These are phyloP conservation scores for Stenodema calcarata DNA, from an alignment of 2,888 invertebrate species.

Conservation along the genomic window DNA sequence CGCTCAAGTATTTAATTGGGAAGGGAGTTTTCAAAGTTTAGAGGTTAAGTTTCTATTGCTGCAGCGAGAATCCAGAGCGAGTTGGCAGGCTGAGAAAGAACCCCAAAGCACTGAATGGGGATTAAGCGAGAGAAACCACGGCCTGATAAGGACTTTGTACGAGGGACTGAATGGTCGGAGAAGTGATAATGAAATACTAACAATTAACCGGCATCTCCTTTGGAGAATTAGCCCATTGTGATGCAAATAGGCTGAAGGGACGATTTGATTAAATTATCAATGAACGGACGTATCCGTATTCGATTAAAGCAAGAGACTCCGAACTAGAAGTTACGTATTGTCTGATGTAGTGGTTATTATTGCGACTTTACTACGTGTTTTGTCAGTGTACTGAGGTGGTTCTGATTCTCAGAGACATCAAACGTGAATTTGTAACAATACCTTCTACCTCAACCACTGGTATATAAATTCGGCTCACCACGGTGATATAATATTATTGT, in stretches of 20 bases:
- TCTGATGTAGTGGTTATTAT: not conserved
- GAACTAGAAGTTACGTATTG: not conserved
- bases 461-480: no score
- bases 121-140: not conserved
- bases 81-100: not conserved
- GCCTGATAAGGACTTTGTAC: conserved; percentile 19
- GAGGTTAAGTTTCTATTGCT: conserved; percentile 9
- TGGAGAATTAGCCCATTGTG: conserved; percentile 24
- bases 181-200: conserved; percentile 47
- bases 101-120: not conserved
- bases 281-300: conserved; percentile 10
- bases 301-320: not conserved
- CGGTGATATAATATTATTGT: no score
- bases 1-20: conserved; percentile 30
- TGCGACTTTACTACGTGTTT: no score
- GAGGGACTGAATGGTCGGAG: not conserved
- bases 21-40: conserved; percentile 26
- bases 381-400: no score
- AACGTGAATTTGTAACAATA: no score
- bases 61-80: not conserved
- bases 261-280: conserved; percentile 24
- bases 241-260: conserved; percentile 30
- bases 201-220: conserved; percentile 39
- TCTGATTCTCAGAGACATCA: no score
- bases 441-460: no score